A percentile compares a stretch with the other conserved stretches of the same genome.
phyloP scores from a whole-genome alignment of 2,888 invertebrate species.

The Eremobia ochroleuca region DNA sequence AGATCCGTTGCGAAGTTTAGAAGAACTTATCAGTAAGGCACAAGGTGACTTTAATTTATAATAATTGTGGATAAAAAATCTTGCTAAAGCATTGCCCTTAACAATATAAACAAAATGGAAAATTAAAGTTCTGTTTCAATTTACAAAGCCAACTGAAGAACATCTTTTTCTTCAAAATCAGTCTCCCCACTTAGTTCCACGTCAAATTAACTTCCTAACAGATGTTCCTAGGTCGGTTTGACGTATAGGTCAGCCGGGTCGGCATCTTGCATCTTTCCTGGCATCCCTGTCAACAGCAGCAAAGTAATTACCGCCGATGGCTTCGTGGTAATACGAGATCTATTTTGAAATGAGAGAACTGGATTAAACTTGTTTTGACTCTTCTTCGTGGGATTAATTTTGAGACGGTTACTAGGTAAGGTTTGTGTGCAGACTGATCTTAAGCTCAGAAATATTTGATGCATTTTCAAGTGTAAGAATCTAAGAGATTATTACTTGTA shows the following conservation, averaged over 20 bases:
- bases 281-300: conserved; percentile 62
- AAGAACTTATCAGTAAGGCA: not conserved
- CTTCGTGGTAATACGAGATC: conserved; percentile 64
- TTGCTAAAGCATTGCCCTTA: not conserved
- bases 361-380: conserved; percentile 65
- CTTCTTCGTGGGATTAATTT: conserved; percentile 52
- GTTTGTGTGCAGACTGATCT: not conserved
- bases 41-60: not conserved
- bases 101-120: not conserved
- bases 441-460: not conserved
- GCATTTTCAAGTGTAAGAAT: not conserved
- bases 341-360: conserved; percentile 58
- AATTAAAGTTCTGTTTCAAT: not conserved
- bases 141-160: not conserved
- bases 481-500: not conserved
- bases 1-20: not conserved
- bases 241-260: conserved; percentile 59
- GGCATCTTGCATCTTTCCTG: conserved; percentile 58
- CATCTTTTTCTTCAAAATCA: not conserved
- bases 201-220: conserved; percentile 50
- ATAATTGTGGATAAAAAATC: not conserved
- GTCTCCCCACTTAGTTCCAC: not conserved
- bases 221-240: conserved; percentile 43
- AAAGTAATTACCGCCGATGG: conserved; percentile 65
- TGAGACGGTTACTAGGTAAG: conserved; percentile 29